Base-by-base conservation (phyloP, 2,888 invertebrate genomes). In the Serripes groenlandicus region DNA sequence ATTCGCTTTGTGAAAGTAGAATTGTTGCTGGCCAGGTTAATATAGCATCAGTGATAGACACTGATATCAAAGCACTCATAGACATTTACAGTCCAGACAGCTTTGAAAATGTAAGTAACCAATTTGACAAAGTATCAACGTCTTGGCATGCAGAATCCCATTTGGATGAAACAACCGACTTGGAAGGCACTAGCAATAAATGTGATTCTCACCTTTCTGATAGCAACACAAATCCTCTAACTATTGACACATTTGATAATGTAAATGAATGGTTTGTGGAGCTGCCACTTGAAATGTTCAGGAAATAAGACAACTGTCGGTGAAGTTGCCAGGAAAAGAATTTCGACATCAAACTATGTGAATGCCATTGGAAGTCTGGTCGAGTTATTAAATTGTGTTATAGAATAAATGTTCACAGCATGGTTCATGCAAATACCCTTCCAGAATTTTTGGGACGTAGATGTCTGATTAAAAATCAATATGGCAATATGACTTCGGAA, bases 201-300 rank as follows among this genome's bases (percentile, higher is more conserved):
- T 72, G 66, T 11, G 28, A 72, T 7, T 15, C 2, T 5, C 56
- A 56, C 11, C 72, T 64, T 23, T 35, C 26, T 52, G 18, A 30
- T 2, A 35, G 2, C 9, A 4, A 3, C 11, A 64, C 28, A 23
- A 68, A 68, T 42, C 73, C 75, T 23, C 58, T 79, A 18, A 26
- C 26, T 60, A 15, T 74, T 0, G 54, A 79, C 3, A 7, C 23
- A 9, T 70, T 79, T 56, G 42, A 75, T 23, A 79, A 62, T 52
- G 32, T 70, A 0, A 52, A 64, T 3, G 75, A 83, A 62, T 80
- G 79, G 75, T 71, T 34, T 35, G 23, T 75, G 9, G 70, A 76
- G 23, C n/a, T 74, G 21, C 83, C 83, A 5, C 49, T 76, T n/a
- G 73, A 79, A 58, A 34, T n/a, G n/a, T n/a, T n/a, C n/a, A n/a